Conservation (phyloP, 2,797 vertebrate species). For the Poeciliopsis presidionis region DNA sequence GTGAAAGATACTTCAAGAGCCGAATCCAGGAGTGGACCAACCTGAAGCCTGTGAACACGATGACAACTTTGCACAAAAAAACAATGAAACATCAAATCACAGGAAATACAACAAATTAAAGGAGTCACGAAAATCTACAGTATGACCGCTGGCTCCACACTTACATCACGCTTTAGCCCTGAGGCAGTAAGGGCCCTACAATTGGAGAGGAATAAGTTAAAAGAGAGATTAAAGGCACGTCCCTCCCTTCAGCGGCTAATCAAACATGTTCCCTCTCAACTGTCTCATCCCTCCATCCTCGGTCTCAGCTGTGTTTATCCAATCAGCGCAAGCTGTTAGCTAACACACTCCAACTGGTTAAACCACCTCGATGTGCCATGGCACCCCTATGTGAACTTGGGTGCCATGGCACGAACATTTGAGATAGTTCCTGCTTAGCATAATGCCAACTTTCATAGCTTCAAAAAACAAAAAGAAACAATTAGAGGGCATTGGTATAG, state of each 20-base stretch:
- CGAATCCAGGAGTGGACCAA: not conserved
- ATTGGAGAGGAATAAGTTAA: conserved; percentile 67
- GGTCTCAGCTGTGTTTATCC: conserved; percentile 50
- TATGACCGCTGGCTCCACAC: conserved; percentile 28
- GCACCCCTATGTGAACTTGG: conserved; percentile 30
- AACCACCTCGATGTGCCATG: conserved; percentile 41
- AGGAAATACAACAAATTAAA: not conserved
- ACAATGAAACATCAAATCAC: not conserved
- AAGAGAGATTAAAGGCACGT: conserved; percentile 67
- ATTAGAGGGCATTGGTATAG: not conserved
- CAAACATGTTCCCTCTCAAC: conserved; percentile 70
- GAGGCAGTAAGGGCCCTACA: conserved; percentile 62
- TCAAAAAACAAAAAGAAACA: conserved; percentile 13
- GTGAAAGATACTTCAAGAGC: not conserved
- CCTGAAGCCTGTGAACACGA: not conserved
- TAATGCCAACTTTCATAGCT: conserved; percentile 1
- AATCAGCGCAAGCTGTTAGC: conserved; percentile 52
- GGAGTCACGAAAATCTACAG: conserved; percentile 21
- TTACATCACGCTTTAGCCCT: conserved; percentile 29
- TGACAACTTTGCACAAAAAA: not conserved
- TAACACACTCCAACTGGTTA: conserved; percentile 54
- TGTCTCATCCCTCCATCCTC: conserved; percentile 56
- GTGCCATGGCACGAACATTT: conserved; percentile 34
- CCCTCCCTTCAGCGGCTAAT: conserved; percentile 70
- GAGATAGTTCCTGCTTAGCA: conserved; percentile 26